Evolutionary conservation across 2,888 invertebrate genomes (phyloP), one percentile per base, ranked within the genome.

Genomic region (Strigamia maritima): DNA sequence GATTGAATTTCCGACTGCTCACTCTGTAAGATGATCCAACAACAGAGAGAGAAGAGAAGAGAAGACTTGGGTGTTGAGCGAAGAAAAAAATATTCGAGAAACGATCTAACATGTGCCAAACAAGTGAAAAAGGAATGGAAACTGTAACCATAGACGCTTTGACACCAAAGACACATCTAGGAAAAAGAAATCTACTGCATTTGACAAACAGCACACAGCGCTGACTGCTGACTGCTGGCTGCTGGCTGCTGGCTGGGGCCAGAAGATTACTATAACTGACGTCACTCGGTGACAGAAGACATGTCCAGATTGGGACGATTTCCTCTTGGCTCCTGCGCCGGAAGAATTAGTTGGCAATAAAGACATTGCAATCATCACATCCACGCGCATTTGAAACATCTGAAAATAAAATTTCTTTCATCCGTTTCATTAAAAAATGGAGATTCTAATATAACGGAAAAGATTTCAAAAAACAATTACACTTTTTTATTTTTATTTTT

Each of bases 291-390:
- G 60, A 65, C 22, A 65, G 19, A 22, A 76, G 44, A 76, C 26
- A 40, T 38, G 76, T 26, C 19, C 38, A 40, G 76, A 76, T 35
- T 35, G 35, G 26, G 40, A 19, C 76, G 76, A 76, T 76, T 76
- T 76, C 76, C 76, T 40, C 76, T 44, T 40, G 44, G 24, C 76
- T 40, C 76, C 40, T 38, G 22, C 40, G 22, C 76, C 76, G 76
- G 76, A 76, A 76, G 76, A 76, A 76, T 76, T 76, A 76, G 24
- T 14, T 22, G 76, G 40, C 40, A 35, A 76, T 76, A 76, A 76
- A 76, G 60, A 65, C 60, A 24, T 24, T n/a, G 44, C 44, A 44
- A 44, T 65, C 60, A 24, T 24, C 60, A 22, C 60, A 65, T 22
- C 22, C 22, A 65, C 22, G 8, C 60, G 22, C 22, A 19, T 24